Evolutionary conservation across 2,888 invertebrate species (phyloP), one percentile per base, ranked within the genome.

Genomic region (Apomyelois bistriatella): DNA sequence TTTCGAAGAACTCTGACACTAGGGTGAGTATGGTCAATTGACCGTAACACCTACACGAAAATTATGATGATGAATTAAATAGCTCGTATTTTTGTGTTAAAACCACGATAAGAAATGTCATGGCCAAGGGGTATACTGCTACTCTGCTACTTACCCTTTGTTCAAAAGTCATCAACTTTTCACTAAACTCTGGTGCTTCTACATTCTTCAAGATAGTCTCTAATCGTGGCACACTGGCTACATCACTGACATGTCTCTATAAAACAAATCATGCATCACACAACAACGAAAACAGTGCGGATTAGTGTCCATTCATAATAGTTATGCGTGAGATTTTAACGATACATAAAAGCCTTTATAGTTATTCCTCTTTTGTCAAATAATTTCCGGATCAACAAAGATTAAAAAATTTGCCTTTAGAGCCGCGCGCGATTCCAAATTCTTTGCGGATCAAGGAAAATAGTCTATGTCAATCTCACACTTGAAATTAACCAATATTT

Each of bases 121-220:
- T 22, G 22, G 22, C 22, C n/a, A n/a, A n/a, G n/a, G n/a, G n/a
- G n/a, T n/a, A n/a, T n/a, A n/a, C n/a, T n/a, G n/a, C n/a, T n/a
- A n/a, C n/a, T n/a, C 35, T 6, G 7, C 17, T 48, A 40, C 88
- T 92, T 85, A 90, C 91, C 91, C 83, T 92, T 76, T 73, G 79
- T 76, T 87, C 88, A 68, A 82, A 88, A 77, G 65, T 73, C 67
- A 73, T 70, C 61, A 91, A 74, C 78, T 91, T 91, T 76, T 82
- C 82, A 68, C 76, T 84, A 76, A 84, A 91, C 69, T 90, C 90
- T 58, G 90, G 89, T 58, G 81, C 75, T 66, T 85, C 84, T 57
- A 83, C 68, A 62, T 75, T 80, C 70, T 79, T 84, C 63, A 89
- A 71, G 64, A 89, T 76, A 57, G 72, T 56, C 55, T 82, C 78